These are phyloP conservation scores for Ptychoptera contaminata DNA, from an alignment of 2,888 invertebrate species.

Conservation along the genomic window DNA sequence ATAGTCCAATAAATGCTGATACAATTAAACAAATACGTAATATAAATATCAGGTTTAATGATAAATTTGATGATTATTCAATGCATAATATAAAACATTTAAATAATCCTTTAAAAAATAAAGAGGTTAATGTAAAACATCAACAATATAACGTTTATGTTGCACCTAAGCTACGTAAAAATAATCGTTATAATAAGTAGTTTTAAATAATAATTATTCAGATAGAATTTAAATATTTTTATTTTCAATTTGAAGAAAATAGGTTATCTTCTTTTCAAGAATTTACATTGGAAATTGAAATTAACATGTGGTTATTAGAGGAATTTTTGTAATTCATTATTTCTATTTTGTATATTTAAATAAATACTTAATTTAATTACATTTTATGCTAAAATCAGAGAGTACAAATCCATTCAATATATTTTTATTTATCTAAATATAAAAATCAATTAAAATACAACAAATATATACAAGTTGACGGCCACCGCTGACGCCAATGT, in stretches of 20 bases:
- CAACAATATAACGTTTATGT: not conserved
- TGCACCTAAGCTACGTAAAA: not conserved
- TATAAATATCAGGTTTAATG: not conserved
- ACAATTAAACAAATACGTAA: not conserved
- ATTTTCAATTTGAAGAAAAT: not conserved
- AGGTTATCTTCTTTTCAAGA: not conserved
- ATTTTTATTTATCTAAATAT: too few relatives aligned
- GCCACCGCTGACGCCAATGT: too few relatives aligned
- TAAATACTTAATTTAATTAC: too few relatives aligned
- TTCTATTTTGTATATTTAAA: too few relatives aligned
- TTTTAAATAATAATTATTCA: not conserved
- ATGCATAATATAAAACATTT: not conserved
- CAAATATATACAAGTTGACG: too few relatives aligned
- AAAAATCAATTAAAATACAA: too few relatives aligned
- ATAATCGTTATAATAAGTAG: not conserved
- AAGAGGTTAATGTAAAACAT: not conserved
- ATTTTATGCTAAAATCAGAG: too few relatives aligned
- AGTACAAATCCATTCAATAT: too few relatives aligned
- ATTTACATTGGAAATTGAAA: not conserved
- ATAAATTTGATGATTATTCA: not conserved
- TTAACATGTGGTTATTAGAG: too few relatives aligned
- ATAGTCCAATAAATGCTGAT: not conserved
- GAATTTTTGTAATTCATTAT: too few relatives aligned
- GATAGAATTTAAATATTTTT: not conserved
- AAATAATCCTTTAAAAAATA: not conserved